phyloP scores from a whole-genome alignment of 2,888 invertebrate genomes.

The Ochropacha duplaris region DNA sequence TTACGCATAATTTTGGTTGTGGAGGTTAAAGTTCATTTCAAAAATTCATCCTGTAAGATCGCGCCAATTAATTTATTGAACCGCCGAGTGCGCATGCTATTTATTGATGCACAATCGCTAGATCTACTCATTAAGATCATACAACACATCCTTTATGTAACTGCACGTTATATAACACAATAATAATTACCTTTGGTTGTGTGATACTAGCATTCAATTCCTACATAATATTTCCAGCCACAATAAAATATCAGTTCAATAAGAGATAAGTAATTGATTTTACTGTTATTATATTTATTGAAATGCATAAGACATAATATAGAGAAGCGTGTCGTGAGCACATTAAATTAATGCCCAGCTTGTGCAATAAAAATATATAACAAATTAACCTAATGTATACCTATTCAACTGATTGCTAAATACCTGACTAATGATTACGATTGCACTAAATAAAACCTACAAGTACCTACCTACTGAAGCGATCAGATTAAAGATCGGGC shows the following conservation, averaged over 20 bases:
- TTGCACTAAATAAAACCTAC: not conserved
- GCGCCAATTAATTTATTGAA: not conserved
- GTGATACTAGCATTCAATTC: constrained; percentile 2
- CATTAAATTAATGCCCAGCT: not conserved
- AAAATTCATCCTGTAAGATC: not conserved
- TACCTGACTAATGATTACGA: not conserved
- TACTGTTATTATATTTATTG: not conserved
- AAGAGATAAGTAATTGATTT: constrained; percentile 5
- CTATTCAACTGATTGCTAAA: not conserved
- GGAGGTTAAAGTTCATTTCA: not conserved
- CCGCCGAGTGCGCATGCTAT: not conserved
- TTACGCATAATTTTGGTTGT: not conserved
- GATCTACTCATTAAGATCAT: not conserved
- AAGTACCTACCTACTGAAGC: too few species aligned
- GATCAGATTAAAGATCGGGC: not conserved
- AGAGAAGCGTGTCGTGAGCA: not conserved
- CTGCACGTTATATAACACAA: not conserved
- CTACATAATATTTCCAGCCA: not conserved
- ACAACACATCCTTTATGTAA: not conserved
- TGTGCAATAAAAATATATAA: not conserved
- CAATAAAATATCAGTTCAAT: not conserved
- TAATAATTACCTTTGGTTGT: not conserved
- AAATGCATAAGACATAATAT: not conserved
- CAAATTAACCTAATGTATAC: not conserved
- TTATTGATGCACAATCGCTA: not conserved